phyloP scores from a whole-genome alignment of 2,888 invertebrate genomes.

The Agelastica alni region DNA sequence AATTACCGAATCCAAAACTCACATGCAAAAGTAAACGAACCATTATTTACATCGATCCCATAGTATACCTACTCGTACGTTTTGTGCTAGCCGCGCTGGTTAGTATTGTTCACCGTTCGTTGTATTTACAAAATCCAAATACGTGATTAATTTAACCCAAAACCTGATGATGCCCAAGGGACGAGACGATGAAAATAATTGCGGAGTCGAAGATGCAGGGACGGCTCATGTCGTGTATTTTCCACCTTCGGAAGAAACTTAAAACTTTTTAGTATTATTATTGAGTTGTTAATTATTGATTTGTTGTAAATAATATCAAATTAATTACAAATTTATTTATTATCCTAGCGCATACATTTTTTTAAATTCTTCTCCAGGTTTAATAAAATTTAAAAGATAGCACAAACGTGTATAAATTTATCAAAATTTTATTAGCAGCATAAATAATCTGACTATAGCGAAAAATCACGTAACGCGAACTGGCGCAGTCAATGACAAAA shows the following conservation, averaged over 20 bases:
- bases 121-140: constrained; percentile 15
- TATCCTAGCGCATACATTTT: too few relatives aligned
- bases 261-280: too few relatives aligned
- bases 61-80: not conserved
- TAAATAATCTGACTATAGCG: too few relatives aligned
- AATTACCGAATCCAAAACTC: not conserved
- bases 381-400: too few relatives aligned
- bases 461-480: too few relatives aligned
- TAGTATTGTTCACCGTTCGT: not conserved
- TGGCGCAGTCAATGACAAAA: too few relatives aligned
- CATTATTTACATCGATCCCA: constrained; percentile 5
- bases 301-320: too few relatives aligned
- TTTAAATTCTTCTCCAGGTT: too few relatives aligned
- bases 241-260: not conserved
- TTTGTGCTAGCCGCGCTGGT: not conserved
- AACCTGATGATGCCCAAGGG: constrained; percentile 17
- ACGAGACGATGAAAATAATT: constrained; percentile 5
- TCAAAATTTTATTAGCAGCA: too few relatives aligned
- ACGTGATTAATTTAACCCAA: constrained; percentile 17
- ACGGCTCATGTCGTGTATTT: not conserved
- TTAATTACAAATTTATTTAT: too few relatives aligned
- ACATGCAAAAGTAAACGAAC: constrained; percentile 4
- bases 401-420: too few relatives aligned
- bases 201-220: not conserved
- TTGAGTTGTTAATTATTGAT: too few relatives aligned